These are phyloP conservation scores for Lordiphosa stackelbergi DNA, from an alignment of 1,140 invertebrate genomes.

Conservation along the genomic window DNA sequence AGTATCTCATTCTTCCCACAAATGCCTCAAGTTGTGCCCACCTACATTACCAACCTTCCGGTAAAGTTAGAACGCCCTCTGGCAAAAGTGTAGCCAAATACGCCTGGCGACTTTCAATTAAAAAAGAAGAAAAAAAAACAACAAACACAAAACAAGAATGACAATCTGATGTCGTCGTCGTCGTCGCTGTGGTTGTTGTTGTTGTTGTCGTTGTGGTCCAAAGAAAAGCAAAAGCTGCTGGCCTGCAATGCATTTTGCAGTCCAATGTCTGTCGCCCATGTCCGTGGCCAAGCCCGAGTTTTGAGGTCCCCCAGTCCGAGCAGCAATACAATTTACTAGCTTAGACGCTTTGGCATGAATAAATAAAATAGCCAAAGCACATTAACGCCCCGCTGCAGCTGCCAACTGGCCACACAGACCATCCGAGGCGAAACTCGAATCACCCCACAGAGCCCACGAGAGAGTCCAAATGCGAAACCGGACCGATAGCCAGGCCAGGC, in stretches of 20 bases:
- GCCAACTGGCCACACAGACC: conserved; percentile 42
- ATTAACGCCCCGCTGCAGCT: conserved; percentile 74
- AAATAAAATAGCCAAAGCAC: conserved; percentile 75
- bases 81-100: conserved; percentile 55
- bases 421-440: conserved; percentile 62
- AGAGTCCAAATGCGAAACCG: conserved; percentile 46
- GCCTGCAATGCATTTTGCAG: conserved; percentile 54
- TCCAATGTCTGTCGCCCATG: conserved; percentile 17
- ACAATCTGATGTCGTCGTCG: conserved; percentile 71
- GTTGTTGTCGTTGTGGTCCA: conserved; percentile 52
- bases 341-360: conserved; percentile 75
- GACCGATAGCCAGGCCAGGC: conserved; percentile 50
- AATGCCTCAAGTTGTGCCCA: background rate
- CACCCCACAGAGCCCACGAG: conserved; percentile 48
- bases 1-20: background rate
- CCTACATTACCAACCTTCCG: background rate
- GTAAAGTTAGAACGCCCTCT: conserved; percentile 16
- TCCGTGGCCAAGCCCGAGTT: conserved; percentile 38
- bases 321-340: conserved; percentile 72
- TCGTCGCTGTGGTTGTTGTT: conserved; percentile 10
- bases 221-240: conserved; percentile 74
- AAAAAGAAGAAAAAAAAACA: conserved; percentile 69
- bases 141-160: conserved; percentile 70
- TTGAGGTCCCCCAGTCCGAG: conserved; percentile 48
- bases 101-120: conserved; percentile 73